phyloP scores from a whole-genome alignment of 2,888 invertebrate species.

The Synanthedon vespiformis region DNA sequence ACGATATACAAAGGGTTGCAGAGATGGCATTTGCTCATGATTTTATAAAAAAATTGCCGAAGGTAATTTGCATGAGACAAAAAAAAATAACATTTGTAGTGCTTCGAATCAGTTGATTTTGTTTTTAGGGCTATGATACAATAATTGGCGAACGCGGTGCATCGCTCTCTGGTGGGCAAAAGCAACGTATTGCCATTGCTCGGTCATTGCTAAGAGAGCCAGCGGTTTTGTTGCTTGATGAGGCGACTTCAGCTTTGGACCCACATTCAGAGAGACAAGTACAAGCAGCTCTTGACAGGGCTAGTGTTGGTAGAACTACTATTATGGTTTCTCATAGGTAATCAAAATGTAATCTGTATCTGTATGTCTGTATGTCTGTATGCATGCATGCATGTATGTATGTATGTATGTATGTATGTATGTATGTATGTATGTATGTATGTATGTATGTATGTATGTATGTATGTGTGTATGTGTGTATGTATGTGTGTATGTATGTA shows the following conservation, averaged over 20 bases:
- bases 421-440: no score
- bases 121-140: conserved; percentile 76
- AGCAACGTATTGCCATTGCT: conserved; percentile 87
- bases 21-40: conserved; percentile 82
- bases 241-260: conserved; percentile 88
- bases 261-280: conserved; percentile 83
- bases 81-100: no score
- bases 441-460: no score
- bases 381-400: no score
- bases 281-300: conserved; percentile 81
- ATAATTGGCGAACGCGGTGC: conserved; percentile 84
- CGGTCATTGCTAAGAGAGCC: conserved; percentile 83
- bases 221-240: conserved; percentile 79
- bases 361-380: no score
- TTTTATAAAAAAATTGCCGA: conserved; percentile 78
- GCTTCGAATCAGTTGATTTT: not conserved
- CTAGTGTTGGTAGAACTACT: conserved; percentile 79
- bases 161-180: conserved; percentile 85
- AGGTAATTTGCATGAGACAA: conserved; percentile 45
- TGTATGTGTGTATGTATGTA: no score
- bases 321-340: conserved; percentile 78
- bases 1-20: conserved; percentile 78
- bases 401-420: no score
- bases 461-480: no score
- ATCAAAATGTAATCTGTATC: no score